Conservation (phyloP, 2,797 vertebrate species). For the Gymnothorax reevesii region DNA sequence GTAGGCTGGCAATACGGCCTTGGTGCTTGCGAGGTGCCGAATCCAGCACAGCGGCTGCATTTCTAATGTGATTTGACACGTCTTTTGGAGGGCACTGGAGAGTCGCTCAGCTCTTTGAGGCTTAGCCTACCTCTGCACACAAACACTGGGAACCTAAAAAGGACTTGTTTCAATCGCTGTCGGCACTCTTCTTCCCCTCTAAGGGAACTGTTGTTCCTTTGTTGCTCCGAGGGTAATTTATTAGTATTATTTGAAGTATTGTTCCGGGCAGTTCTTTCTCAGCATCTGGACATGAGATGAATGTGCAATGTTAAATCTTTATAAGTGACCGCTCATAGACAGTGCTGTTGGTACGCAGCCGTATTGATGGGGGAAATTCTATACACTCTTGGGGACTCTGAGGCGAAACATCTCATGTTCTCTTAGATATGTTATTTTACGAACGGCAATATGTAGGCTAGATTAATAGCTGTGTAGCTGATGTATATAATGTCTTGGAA, state of each 20-base stretch:
- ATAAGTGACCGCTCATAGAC: not conserved
- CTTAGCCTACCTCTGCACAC: not conserved
- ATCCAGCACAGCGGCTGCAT: not conserved
- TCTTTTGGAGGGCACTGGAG: conserved; percentile 22
- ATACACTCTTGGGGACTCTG: too few relatives aligned
- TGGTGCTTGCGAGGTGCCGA: not conserved
- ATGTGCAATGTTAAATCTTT: not conserved
- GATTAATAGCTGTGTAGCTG: not conserved
- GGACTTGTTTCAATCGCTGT: not conserved
- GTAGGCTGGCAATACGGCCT: not conserved
- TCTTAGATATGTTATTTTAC: not conserved
- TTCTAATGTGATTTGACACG: conserved; percentile 15
- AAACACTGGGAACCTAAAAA: not conserved
- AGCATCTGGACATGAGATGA: not conserved
- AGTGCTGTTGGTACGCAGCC: not conserved
- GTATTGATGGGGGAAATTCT: not conserved
- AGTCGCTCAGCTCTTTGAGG: not conserved
- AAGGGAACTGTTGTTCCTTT: not conserved
- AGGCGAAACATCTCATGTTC: not conserved
- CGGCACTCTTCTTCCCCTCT: not conserved
- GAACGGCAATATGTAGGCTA: not conserved
- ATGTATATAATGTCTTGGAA: not conserved
- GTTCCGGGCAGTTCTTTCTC: not conserved
- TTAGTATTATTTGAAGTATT: not conserved
- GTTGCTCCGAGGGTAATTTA: not conserved